These are phyloP conservation scores for Meiosimyza decipiens DNA, from an alignment of 2,888 invertebrate genomes.

Conservation along the genomic window DNA sequence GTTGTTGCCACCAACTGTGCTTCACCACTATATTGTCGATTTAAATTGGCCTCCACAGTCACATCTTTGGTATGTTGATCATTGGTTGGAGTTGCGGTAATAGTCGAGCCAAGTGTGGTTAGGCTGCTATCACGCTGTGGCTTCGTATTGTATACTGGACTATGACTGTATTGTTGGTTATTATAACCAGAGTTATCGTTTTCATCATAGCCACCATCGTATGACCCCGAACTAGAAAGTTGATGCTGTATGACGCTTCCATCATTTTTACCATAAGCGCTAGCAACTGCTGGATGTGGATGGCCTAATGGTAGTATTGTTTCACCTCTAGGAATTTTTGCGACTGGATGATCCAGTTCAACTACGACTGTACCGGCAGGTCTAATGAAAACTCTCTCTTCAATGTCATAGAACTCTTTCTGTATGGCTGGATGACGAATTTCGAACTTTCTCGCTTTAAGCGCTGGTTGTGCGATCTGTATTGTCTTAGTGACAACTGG, in stretches of 20 bases:
- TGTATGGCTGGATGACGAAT: conserved; percentile 73
- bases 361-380: conserved; percentile 73
- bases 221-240: conserved; percentile 31
- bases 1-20: conserved; percentile 35
- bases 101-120: conserved; percentile 38
- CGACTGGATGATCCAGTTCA: conserved; percentile 71
- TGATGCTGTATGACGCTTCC: conserved; percentile 40
- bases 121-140: conserved; percentile 34
- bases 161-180: conserved; percentile 42
- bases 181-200: conserved; percentile 22
- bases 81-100: conserved; percentile 53
- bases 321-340: conserved; percentile 69
- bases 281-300: conserved; percentile 60
- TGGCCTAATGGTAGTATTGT: conserved; percentile 59
- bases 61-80: conserved; percentile 53
- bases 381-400: conserved; percentile 71
- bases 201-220: conserved; percentile 16
- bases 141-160: conserved; percentile 34
- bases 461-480: conserved; percentile 71
- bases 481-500: conserved; percentile 70
- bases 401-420: conserved; percentile 74
- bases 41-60: conserved; percentile 51
- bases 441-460: conserved; percentile 71
- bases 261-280: conserved; percentile 55
- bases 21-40: conserved; percentile 42